Evolutionary conservation across 2,888 invertebrate genomes (phyloP).

Genomic region (Sisyra terminalis): DNA sequence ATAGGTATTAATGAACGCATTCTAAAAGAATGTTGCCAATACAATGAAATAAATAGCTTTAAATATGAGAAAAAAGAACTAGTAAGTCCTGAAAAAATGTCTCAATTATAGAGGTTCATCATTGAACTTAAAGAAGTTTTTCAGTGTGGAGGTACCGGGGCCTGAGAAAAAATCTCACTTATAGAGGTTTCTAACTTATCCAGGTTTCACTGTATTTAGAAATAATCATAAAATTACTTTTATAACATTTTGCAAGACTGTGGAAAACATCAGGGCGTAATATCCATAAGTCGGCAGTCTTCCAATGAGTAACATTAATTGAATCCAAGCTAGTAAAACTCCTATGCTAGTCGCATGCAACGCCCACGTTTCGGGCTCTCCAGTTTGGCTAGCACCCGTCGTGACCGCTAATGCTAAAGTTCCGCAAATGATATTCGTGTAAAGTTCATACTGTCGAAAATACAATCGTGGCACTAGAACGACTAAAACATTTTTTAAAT

Average conservation of each 20-base stretch:
- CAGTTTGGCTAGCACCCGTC: constrained; percentile 12
- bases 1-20: too few relatives aligned
- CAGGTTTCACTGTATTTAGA: not conserved
- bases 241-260: constrained; percentile 33
- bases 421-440: constrained; percentile 24
- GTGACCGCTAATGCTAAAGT: constrained; percentile 21
- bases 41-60: too few relatives aligned
- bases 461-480: constrained; percentile 22
- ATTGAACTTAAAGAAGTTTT: too few relatives aligned
- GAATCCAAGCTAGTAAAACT: constrained; percentile 33
- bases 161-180: too few relatives aligned
- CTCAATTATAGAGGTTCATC: too few relatives aligned
- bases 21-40: too few relatives aligned
- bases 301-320: constrained; percentile 34
- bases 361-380: constrained; percentile 21
- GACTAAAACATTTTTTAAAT: constrained; percentile 17
- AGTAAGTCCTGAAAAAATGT: too few relatives aligned
- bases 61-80: too few relatives aligned
- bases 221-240: constrained; percentile 23
- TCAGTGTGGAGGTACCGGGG: too few relatives aligned
- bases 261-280: constrained; percentile 37
- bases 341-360: constrained; percentile 27
- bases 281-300: constrained; percentile 35
- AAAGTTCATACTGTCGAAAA: constrained; percentile 25
- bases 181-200: too few relatives aligned